phyloP scores from a whole-genome alignment of 2,113 vertebrate genomes.

The Dicentrarchus labrax region DNA sequence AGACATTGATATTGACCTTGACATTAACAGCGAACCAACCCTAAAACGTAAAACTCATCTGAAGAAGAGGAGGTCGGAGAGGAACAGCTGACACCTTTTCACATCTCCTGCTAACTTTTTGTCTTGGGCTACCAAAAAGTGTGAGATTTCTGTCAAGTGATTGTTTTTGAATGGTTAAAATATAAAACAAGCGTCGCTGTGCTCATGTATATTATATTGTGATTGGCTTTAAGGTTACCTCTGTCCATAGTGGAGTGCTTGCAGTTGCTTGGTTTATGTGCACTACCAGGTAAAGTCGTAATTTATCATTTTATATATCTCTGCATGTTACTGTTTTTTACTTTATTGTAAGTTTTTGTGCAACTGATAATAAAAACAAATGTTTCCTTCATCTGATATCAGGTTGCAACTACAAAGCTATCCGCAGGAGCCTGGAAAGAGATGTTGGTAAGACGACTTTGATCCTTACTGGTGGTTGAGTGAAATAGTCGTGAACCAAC shows the following conservation, averaged over 20 bases:
- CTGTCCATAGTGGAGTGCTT: constrained; percentile 85
- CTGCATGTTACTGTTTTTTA: neutral
- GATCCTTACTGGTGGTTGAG: neutral
- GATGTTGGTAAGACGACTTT: constrained; percentile 85
- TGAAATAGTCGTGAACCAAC: too few relatives aligned
- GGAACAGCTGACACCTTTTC: constrained; percentile 83
- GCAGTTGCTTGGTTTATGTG: constrained; percentile 89
- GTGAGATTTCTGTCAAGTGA: neutral
- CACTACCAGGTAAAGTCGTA: constrained; percentile 87
- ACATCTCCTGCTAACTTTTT: constrained; percentile 87
- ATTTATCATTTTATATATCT: neutral
- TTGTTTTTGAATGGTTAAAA: too few relatives aligned
- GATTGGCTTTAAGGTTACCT: constrained; percentile 83
- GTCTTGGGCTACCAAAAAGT: neutral
- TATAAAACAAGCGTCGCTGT: neutral
- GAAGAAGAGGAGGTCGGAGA: constrained; percentile 88
- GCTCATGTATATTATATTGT: neutral
- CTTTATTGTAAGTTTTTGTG: neutral
- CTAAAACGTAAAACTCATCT: constrained; percentile 83
- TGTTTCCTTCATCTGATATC: constrained; percentile 4
- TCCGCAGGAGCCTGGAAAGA: constrained; percentile 90
- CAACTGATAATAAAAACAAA: too few relatives aligned
- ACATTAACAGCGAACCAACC: too few relatives aligned
- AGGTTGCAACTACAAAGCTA: constrained; percentile 93
- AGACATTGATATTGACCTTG: too few relatives aligned